A percentile compares a stretch with the other conserved stretches of the same genome.
Conservation (phyloP, 2,888 invertebrate genomes). For the Drosophila recens region DNA sequence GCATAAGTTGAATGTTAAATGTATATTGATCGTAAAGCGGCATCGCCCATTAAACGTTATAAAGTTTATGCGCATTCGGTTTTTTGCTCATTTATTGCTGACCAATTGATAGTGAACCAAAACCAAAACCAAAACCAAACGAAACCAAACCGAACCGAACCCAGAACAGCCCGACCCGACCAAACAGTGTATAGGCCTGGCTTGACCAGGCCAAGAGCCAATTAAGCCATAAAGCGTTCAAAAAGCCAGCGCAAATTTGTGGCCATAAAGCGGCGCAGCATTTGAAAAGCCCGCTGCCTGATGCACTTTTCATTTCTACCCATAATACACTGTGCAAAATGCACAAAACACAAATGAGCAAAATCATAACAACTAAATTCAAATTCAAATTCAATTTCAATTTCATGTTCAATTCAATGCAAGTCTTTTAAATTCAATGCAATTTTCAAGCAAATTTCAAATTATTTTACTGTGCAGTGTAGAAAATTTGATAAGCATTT, state of each 20-base stretch:
- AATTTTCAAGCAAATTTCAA: not conserved
- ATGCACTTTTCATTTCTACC: conserved; percentile 50
- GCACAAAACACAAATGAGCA: not conserved
- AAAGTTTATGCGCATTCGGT: conserved; percentile 69
- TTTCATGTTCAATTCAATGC: conserved; percentile 1
- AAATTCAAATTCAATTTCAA: conserved; percentile 7
- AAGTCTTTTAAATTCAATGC: not conserved
- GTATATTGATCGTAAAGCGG: conserved; percentile 74
- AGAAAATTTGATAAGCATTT: conserved; percentile 12
- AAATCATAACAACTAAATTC: not conserved
- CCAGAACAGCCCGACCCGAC: not conserved
- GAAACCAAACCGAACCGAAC: not conserved
- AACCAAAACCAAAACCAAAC: conserved; percentile 8
- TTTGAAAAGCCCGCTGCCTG: conserved; percentile 50
- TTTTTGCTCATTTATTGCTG: conserved; percentile 64
- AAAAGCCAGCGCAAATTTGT: conserved; percentile 79
- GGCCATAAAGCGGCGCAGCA: conserved; percentile 72
- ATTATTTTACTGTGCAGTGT: not conserved
- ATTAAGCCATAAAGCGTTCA: conserved; percentile 80
- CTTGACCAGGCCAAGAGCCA: conserved; percentile 42
- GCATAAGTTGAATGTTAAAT: not conserved
- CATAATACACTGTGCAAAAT: conserved; percentile 33
- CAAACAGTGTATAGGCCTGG: not conserved
- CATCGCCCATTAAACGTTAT: conserved; percentile 80
- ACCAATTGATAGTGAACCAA: conserved; percentile 51